Evolutionary conservation across 2,797 vertebrate genomes (phyloP).

Genomic region (Leptoclinus maculatus): DNA sequence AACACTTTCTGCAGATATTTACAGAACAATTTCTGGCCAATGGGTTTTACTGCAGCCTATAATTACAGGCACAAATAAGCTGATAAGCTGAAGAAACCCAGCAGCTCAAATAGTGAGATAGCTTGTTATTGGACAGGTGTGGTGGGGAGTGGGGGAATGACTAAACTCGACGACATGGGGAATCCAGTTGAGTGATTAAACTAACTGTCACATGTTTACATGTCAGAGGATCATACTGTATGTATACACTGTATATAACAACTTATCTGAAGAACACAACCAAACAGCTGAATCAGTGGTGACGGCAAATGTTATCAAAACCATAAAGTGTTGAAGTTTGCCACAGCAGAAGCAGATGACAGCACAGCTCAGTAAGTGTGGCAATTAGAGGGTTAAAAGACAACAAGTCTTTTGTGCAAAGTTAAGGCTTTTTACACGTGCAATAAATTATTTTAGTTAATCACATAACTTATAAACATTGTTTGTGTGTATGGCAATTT

Average conservation of each 20-base stretch:
- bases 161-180: slow-evolving; percentile 2
- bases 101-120: slow-evolving; percentile 22
- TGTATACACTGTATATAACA: neutral
- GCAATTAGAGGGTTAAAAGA: neutral
- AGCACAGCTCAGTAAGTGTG: neutral
- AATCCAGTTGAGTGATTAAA: slow-evolving; percentile 1
- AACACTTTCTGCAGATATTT: slow-evolving; percentile 69
- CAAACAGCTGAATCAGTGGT: neutral
- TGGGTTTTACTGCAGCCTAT: slow-evolving; percentile 59
- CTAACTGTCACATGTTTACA: neutral
- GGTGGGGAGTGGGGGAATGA: neutral
- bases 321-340: neutral
- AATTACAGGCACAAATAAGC: slow-evolving; percentile 71
- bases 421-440: neutral
- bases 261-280: neutral
- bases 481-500: too few relatives aligned
- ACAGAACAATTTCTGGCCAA: slow-evolving; percentile 51
- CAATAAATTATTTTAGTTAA: too few relatives aligned
- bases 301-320: neutral
- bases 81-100: slow-evolving; percentile 52
- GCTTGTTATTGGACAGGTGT: slow-evolving; percentile 30
- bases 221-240: neutral
- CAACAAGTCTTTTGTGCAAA: neutral
- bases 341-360: neutral
- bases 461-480: too few relatives aligned